Percentiles rank a stretch among this genome's conserved stretches.
These are phyloP conservation scores for Rhegmatorhina hoffmannsi DNA, from an alignment of 2,113 vertebrate genomes.

Conservation along the genomic window DNA sequence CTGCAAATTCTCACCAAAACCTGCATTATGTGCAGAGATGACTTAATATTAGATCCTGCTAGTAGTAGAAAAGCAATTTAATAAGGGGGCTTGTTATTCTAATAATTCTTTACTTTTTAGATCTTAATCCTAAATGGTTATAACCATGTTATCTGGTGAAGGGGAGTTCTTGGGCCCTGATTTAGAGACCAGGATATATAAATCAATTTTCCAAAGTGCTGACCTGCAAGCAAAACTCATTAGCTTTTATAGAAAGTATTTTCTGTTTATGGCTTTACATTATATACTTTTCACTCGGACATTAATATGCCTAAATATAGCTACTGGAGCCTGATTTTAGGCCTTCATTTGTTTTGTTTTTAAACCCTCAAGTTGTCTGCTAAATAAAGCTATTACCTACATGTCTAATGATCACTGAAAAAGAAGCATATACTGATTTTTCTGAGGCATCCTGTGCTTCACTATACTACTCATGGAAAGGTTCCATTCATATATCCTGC, in stretches of 20 bases:
- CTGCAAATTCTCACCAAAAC: neutral
- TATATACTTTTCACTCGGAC: neutral
- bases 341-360: neutral
- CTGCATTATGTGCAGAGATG: neutral
- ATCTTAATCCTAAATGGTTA: neutral
- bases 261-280: neutral
- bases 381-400: neutral
- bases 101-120: neutral
- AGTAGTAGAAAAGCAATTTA: neutral
- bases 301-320: neutral
- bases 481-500: neutral
- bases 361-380: neutral
- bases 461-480: neutral
- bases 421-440: neutral
- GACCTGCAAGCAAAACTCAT: neutral
- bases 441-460: neutral
- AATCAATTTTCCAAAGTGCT: neutral
- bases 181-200: neutral
- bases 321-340: neutral
- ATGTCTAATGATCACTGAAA: neutral
- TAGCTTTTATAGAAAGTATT: neutral
- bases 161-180: neutral
- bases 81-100: neutral
- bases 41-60: neutral
- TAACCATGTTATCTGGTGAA: neutral